Conservation (phyloP, 2,888 invertebrate species). For the Parelbella ahira region DNA sequence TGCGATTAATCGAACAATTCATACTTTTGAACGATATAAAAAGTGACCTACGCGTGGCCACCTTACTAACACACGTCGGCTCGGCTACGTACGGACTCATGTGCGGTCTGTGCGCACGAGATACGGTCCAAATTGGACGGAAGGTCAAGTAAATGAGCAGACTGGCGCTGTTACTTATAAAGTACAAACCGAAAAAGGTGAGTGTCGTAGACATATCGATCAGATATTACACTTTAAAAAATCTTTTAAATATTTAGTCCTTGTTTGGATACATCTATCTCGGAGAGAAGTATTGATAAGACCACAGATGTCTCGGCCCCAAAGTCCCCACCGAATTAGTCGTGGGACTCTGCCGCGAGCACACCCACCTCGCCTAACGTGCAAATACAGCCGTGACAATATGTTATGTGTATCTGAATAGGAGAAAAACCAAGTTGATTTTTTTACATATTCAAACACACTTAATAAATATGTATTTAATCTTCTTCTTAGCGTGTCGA, state of each 20-base stretch:
- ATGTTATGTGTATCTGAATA: too few relatives aligned
- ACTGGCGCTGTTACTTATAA: constrained; percentile 3
- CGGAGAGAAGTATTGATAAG: neutral
- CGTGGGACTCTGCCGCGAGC: neutral
- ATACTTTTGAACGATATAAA: constrained; percentile 4
- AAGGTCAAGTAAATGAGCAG: constrained; percentile 1
- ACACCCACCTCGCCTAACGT: constrained; percentile 2
- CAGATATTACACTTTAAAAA: constrained; percentile 1
- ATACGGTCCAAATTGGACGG: constrained; percentile 1
- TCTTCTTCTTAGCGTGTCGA: too few relatives aligned
- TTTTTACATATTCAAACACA: too few relatives aligned
- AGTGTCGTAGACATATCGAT: constrained; percentile 3
- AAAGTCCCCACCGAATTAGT: neutral
- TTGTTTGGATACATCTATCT: neutral
- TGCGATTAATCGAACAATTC: constrained; percentile 3
- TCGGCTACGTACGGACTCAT: neutral
- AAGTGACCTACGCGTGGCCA: constrained; percentile 3
- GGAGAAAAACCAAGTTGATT: too few relatives aligned
- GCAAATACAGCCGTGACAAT: too few relatives aligned
- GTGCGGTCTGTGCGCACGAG: constrained; percentile 3
- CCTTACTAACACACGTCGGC: constrained; percentile 1
- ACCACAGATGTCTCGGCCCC: neutral
- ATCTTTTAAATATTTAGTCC: constrained; percentile 2
- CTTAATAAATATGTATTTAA: too few relatives aligned
- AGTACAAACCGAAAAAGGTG: neutral